phyloP scores from a whole-genome alignment of 2,888 invertebrate genomes.

The Dexiosoma caninum region DNA sequence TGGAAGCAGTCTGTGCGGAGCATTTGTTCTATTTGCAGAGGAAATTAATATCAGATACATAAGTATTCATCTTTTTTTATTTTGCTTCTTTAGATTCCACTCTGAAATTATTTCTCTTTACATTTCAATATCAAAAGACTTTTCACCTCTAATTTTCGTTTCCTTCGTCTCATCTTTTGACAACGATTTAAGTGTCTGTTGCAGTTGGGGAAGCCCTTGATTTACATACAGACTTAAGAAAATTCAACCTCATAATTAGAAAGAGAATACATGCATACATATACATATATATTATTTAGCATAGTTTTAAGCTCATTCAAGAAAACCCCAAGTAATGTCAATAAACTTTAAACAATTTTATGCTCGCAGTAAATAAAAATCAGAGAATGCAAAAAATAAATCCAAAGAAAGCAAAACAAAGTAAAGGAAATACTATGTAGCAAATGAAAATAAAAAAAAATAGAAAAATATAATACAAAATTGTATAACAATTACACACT shows the following conservation, averaged over 20 bases:
- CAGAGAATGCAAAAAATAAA: constrained; percentile 27
- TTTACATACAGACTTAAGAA: constrained; percentile 43
- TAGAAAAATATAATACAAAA: constrained; percentile 27
- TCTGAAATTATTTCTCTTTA: no score
- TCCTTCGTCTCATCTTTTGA: background rate
- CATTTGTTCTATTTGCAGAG: no score
- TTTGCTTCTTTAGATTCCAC: no score
- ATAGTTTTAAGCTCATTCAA: constrained; percentile 16
- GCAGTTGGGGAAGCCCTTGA: constrained; percentile 56
- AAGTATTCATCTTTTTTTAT: no score
- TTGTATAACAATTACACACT: constrained; percentile 53
- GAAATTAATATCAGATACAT: no score
- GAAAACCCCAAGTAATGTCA: constrained; percentile 44
- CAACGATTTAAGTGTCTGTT: constrained; percentile 8
- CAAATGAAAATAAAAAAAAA: background rate
- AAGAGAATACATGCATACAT: background rate
- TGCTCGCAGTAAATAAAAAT: background rate
- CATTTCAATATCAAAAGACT: no score
- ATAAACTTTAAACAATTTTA: constrained; percentile 50
- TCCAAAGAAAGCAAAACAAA: background rate
- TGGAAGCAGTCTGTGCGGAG: no score
- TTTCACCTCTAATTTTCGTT: background rate
- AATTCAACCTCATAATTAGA: background rate
- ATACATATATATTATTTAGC: background rate
- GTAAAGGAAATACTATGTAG: background rate